Percentiles rank a stretch among this genome's conserved stretches.
Evolutionary conservation across 2,113 vertebrate genomes (phyloP).

Genomic region (Ailurus styani): DNA sequence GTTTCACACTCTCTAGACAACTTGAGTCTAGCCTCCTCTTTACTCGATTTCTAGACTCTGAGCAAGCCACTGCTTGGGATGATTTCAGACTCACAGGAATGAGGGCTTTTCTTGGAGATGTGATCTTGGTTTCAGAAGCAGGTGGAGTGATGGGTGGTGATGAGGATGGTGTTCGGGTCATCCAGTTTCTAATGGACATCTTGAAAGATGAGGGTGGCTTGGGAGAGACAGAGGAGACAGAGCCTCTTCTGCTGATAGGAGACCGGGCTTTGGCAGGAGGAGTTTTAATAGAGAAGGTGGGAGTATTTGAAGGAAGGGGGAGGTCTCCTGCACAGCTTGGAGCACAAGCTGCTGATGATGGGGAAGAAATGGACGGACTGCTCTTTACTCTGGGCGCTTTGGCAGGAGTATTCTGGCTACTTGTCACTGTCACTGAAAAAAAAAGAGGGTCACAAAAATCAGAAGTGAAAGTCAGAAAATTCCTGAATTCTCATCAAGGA

Average conservation of each 20-base stretch:
- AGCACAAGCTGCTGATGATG: slow-evolving; percentile 86
- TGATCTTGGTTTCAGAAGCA: slow-evolving; percentile 63
- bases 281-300: slow-evolving; percentile 64
- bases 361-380: slow-evolving; percentile 79
- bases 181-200: slow-evolving; percentile 89
- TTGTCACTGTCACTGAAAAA: slow-evolving; percentile 61
- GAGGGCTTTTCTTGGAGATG: slow-evolving; percentile 82
- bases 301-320: slow-evolving; percentile 88
- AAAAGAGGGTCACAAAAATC: slow-evolving; percentile 7
- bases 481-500: background rate
- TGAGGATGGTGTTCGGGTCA: slow-evolving; percentile 81
- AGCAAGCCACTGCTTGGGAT: slow-evolving; percentile 57
- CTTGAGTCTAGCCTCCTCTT: slow-evolving; percentile 92
- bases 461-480: slow-evolving; percentile 44
- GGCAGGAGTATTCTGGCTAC: slow-evolving; percentile 83
- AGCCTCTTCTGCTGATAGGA: slow-evolving; percentile 64
- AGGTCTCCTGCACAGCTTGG: slow-evolving; percentile 86
- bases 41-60: slow-evolving; percentile 82
- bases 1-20: slow-evolving; percentile 46
- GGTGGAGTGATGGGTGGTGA: slow-evolving; percentile 72
- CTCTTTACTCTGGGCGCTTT: slow-evolving; percentile 80
- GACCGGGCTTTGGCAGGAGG: slow-evolving; percentile 50
- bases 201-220: slow-evolving; percentile 75
- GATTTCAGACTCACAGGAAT: slow-evolving; percentile 83
- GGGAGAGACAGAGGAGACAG: slow-evolving; percentile 52